phyloP scores from a whole-genome alignment of 2,888 invertebrate genomes.

The Cordilura impudica region DNA sequence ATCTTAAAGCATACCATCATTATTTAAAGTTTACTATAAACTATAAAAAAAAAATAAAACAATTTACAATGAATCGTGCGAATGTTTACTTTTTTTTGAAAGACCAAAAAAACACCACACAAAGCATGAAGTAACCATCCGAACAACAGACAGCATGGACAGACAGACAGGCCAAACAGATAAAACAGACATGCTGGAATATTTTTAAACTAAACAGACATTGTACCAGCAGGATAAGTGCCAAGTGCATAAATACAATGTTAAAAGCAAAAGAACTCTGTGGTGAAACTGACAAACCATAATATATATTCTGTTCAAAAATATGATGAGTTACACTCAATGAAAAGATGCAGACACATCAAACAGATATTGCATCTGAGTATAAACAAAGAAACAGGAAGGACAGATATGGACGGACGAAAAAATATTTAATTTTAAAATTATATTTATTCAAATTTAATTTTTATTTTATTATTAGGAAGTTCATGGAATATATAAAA shows the following conservation, averaged over 20 bases:
- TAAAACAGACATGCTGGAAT: conserved; percentile 56
- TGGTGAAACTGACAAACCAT: conserved; percentile 49
- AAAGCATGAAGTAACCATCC: not conserved
- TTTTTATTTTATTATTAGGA: conserved; percentile 21
- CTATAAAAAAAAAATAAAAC: conserved; percentile 55
- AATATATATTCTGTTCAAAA: conserved; percentile 21
- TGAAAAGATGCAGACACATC: conserved; percentile 37
- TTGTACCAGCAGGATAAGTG: conserved; percentile 60
- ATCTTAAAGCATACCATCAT: conserved; percentile 39
- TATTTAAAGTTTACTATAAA: conserved; percentile 25
- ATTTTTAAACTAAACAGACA: conserved; percentile 57
- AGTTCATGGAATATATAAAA: not conserved
- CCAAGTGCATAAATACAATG: conserved; percentile 45
- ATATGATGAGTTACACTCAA: conserved; percentile 52
- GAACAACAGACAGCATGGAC: not conserved
- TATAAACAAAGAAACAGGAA: not conserved
- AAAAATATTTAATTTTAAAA: not conserved
- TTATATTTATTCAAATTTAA: conserved; percentile 5
- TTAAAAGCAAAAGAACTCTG: not conserved
- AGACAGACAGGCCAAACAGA: conserved; percentile 17
- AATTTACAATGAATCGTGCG: conserved; percentile 70
- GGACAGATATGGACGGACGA: not conserved
- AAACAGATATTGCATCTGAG: conserved; percentile 38
- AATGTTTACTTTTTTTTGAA: conserved; percentile 67
- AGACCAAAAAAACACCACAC: not conserved